Conservation (phyloP, 2,888 invertebrate genomes). For the Linnaemya vulpina region DNA sequence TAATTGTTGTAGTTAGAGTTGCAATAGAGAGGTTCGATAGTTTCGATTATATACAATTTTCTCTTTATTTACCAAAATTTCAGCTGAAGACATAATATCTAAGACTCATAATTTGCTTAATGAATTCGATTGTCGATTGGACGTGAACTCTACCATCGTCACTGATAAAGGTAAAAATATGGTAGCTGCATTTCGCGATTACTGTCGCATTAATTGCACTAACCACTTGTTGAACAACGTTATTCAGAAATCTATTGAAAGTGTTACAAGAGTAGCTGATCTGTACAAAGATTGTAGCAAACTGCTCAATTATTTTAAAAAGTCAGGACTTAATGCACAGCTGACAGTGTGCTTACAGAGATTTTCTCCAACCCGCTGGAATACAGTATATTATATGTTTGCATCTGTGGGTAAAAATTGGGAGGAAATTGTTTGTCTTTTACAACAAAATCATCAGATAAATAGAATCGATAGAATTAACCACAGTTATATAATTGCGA, state of each 20-base stretch:
- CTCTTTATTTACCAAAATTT: no score
- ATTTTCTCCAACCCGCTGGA: slow-evolving; percentile 31
- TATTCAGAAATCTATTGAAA: slow-evolving; percentile 32
- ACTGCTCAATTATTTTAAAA: slow-evolving; percentile 21
- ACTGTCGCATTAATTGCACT: slow-evolving; percentile 13
- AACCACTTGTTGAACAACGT: slow-evolving; percentile 26
- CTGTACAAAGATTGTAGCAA: slow-evolving; percentile 19
- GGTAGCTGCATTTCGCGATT: slow-evolving; percentile 9
- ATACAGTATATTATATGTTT: slow-evolving; percentile 21
- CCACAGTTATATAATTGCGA: slow-evolving; percentile 1
- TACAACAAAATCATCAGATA: slow-evolving; percentile 14
- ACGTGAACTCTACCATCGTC: no score
- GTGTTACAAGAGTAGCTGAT: slow-evolving; percentile 17
- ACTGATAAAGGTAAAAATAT: slow-evolving; percentile 1
- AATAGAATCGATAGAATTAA: slow-evolving; percentile 27
- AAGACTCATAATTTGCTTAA: slow-evolving; percentile 6
- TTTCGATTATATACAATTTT: no score
- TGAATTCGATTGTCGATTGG: slow-evolving; percentile 14
- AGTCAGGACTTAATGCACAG: slow-evolving; percentile 18
- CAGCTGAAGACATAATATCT: slow-evolving; percentile 1
- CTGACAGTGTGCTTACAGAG: slow-evolving; percentile 7
- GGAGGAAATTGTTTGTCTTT: slow-evolving; percentile 10
- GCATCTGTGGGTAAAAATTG: slow-evolving; percentile 6
- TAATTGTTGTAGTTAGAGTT: neutral
- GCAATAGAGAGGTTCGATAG: no score